Evolutionary conservation across 2,888 invertebrate genomes (phyloP).

Genomic region (Drosophila greeni): DNA sequence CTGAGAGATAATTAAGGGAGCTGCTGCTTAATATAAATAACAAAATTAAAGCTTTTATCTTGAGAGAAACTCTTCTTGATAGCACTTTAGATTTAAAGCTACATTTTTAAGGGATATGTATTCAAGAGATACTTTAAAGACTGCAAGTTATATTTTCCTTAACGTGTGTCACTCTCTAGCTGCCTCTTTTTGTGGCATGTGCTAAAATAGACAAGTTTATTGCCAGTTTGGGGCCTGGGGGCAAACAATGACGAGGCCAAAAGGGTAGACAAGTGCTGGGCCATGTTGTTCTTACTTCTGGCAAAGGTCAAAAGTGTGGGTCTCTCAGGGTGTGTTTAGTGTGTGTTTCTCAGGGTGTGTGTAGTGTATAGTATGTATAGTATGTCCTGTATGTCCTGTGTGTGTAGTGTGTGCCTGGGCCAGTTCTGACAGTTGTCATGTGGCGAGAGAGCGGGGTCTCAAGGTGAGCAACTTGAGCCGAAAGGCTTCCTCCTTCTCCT

Average conservation of each 20-base stretch:
- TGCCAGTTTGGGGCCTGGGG: constrained; percentile 67
- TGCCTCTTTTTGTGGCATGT: constrained; percentile 47
- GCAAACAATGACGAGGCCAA: constrained; percentile 72
- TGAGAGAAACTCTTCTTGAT: too few relatives aligned
- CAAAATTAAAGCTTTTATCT: not conserved
- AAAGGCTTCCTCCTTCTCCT: constrained; percentile 11
- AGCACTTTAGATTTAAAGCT: too few relatives aligned
- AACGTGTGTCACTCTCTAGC: not conserved
- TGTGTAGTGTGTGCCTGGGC: constrained; percentile 4
- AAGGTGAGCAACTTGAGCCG: constrained; percentile 42
- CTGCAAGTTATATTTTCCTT: not conserved
- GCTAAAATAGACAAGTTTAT: constrained; percentile 71
- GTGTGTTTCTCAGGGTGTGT: not conserved
- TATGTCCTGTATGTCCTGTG: too few relatives aligned
- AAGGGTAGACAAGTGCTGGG: constrained; percentile 65
- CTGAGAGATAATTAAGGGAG: not conserved
- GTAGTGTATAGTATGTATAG: too few relatives aligned
- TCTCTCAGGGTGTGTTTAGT: constrained; percentile 12
- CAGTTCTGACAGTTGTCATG: constrained; percentile 36
- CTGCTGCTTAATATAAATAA: not conserved
- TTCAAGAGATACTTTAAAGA: too few relatives aligned
- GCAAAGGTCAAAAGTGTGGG: constrained; percentile 44
- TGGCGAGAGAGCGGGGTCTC: constrained; percentile 19
- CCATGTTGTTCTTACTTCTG: constrained; percentile 41
- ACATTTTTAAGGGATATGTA: too few relatives aligned